phyloP scores from a whole-genome alignment of 2,888 invertebrate genomes.

The Cheilosia grossa region DNA sequence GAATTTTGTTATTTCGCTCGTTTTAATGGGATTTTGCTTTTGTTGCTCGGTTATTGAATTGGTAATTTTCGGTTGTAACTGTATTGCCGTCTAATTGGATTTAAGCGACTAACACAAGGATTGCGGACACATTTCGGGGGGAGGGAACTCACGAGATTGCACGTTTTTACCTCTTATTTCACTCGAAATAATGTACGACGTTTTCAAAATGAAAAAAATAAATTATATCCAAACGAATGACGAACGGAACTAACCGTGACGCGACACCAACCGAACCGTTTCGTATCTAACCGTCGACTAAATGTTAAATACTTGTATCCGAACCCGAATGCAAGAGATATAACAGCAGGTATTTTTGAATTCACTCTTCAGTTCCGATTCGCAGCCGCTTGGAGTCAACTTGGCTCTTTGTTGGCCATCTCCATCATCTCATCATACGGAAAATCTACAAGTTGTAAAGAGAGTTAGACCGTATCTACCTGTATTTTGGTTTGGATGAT shows the following conservation, averaged over 20 bases:
- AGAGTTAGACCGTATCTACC: slow-evolving; percentile 47
- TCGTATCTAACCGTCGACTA: slow-evolving; percentile 72
- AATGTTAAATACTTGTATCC: slow-evolving; percentile 37
- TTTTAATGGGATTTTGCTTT: slow-evolving; percentile 62
- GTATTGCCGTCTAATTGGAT: slow-evolving; percentile 57
- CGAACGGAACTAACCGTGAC: slow-evolving; percentile 55
- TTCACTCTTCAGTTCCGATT: slow-evolving; percentile 56
- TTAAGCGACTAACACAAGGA: slow-evolving; percentile 21
- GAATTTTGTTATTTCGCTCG: slow-evolving; percentile 26
- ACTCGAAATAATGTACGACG: slow-evolving; percentile 26
- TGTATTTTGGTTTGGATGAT: slow-evolving; percentile 7
- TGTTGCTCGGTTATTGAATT: slow-evolving; percentile 31
- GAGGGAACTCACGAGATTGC: background rate
- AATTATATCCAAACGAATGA: slow-evolving; percentile 54
- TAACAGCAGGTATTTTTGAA: slow-evolving; percentile 61
- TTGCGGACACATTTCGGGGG: background rate
- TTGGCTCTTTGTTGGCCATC: slow-evolving; percentile 33
- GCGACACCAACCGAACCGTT: slow-evolving; percentile 69
- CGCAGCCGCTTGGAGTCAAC: background rate
- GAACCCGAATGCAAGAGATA: slow-evolving; percentile 48
- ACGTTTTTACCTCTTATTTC: slow-evolving; percentile 22
- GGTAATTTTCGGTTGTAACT: slow-evolving; percentile 43
- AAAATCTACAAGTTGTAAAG: slow-evolving; percentile 74
- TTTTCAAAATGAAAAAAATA: slow-evolving; percentile 38
- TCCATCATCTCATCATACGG: slow-evolving; percentile 2